Evolutionary conservation across 2,888 invertebrate genomes (phyloP).

Genomic region (Amorpha juglandis): DNA sequence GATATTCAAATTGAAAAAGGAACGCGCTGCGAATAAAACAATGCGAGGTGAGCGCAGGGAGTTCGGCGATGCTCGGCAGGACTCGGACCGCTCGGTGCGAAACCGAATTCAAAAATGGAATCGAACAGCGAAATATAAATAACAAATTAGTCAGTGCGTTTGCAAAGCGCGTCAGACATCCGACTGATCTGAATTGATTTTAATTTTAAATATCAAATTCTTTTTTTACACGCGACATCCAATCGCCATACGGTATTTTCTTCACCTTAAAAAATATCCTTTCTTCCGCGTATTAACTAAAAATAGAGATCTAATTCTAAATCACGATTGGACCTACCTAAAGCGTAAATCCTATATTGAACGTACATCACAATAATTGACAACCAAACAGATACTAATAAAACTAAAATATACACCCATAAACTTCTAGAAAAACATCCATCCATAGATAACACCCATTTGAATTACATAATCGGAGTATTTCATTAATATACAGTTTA

Average conservation of each 20-base stretch:
- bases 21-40: conserved; percentile 79
- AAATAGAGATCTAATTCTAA: not conserved
- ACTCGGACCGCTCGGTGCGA: conserved; percentile 53
- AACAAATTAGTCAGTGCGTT: conserved; percentile 76
- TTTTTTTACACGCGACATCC: conserved; percentile 19
- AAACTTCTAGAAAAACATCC: conserved; percentile 5
- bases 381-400: not conserved
- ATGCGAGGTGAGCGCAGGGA: conserved; percentile 56
- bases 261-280: not conserved
- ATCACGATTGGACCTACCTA: not conserved
- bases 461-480: conserved; percentile 13
- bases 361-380: not conserved
- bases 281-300: not conserved
- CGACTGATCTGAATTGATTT: conserved; percentile 69
- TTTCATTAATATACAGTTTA: conserved; percentile 19
- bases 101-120: conserved; percentile 74
- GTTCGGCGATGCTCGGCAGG: conserved; percentile 55
- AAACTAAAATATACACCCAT: not conserved
- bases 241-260: conserved; percentile 1
- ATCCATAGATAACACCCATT: not conserved
- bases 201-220: conserved; percentile 52
- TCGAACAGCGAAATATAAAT: conserved; percentile 74
- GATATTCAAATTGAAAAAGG: conserved; percentile 82
- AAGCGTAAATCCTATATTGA: not conserved
- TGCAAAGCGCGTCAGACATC: conserved; percentile 67